Base-by-base conservation (phyloP, 2,797 vertebrate species). In the Psittacula echo region DNA sequence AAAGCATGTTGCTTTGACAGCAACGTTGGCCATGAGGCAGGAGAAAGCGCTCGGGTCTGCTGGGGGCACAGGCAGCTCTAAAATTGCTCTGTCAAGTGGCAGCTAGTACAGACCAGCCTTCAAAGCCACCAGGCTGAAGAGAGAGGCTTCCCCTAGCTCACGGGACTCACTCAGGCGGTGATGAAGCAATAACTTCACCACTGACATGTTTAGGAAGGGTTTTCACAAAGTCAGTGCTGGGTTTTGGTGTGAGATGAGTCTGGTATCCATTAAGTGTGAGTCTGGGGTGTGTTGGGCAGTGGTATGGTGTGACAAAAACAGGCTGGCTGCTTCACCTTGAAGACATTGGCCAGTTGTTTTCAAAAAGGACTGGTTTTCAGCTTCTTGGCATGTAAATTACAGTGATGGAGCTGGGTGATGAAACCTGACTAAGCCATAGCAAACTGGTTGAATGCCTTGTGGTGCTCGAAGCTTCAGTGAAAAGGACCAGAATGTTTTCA, bases 241-340 rank as follows among this genome's bases (percentile, higher is more conserved):
- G 4, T 77, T 93, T 91, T 60, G 18, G 27, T 87, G 45, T 65
- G 56, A 86, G 37, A 86, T 56, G 61, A 61, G 30, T 20, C 67
- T 94, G 85, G 41, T 70, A 65, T 71, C 78, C 56, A 85, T 80
- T 61, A 87, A 71, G 8, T 20, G 29, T 4, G 20, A 64, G 16
- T 17, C 65, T 72, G 51, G 75, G 18, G 29, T 67, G 22, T 39
- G 61, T 19, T 71, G 56, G 67, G 61, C 51, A 87, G 56, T 29
- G 2, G 0, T 24, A 37, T 34, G 27, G 10, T 30, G 32, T 39
- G 51, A 86, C 76, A 94, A 60, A 88, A 91, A 10, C 39, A 87
- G 50, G 44, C 58, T 62, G 24, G 42, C 39, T 77, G 45, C 89
- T 80, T 91, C 87, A 91, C 93, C 94, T 96, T 90, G 50, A 47